Evolutionary conservation across 2,113 vertebrate species (phyloP).

Genomic region (Sardina pilchardus): DNA sequence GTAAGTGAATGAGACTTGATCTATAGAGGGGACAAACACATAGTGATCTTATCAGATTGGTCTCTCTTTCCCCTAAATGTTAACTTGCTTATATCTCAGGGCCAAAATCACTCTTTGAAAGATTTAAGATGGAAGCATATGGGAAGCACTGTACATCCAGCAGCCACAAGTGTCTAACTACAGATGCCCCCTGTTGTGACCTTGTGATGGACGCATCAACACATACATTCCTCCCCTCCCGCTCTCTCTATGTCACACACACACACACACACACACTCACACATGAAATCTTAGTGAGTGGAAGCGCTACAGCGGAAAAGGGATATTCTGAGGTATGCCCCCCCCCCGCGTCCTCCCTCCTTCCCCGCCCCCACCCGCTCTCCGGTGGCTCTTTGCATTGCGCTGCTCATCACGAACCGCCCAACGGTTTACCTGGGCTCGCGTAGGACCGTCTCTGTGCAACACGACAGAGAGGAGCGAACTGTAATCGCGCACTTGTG

Average conservation of each 20-base stretch:
- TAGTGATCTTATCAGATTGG: not conserved
- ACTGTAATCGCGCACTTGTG: slow-evolving; percentile 1
- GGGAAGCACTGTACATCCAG: not conserved
- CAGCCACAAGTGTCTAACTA: slow-evolving; percentile 7
- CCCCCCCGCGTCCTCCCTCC: slow-evolving; percentile 1
- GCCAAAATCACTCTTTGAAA: not conserved
- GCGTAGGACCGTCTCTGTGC: slow-evolving; percentile 8
- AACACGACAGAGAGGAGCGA: not conserved
- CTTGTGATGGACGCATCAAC: slow-evolving; percentile 18
- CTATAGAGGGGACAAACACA: not conserved
- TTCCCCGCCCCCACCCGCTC: slow-evolving; percentile 45
- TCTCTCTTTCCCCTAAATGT: not conserved
- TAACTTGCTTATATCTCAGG: not conserved
- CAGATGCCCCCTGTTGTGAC: not conserved
- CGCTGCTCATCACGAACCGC: slow-evolving; percentile 45
- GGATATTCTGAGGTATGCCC: slow-evolving; percentile 33
- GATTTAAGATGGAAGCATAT: not conserved
- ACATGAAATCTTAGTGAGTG: not conserved
- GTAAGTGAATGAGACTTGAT: not conserved
- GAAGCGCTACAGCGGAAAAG: slow-evolving; percentile 20
- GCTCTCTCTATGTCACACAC: not conserved
- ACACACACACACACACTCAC: not conserved
- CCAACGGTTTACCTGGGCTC: slow-evolving; percentile 56
- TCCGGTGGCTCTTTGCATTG: slow-evolving; percentile 60
- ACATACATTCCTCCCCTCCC: not conserved